Base-by-base conservation (phyloP, 2,888 invertebrate genomes). In the Rhodophaea formosa region DNA sequence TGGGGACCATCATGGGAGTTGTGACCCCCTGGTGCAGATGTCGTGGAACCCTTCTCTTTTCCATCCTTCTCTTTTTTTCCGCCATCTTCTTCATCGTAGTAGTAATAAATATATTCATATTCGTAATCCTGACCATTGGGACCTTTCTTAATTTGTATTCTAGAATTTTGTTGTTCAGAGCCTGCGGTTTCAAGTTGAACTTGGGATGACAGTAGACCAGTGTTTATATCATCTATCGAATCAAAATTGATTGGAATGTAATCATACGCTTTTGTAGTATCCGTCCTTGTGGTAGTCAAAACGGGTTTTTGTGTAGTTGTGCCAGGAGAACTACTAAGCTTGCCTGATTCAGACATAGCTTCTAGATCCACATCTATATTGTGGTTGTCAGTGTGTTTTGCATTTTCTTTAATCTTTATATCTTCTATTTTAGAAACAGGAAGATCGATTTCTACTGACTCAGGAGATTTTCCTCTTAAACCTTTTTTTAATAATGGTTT, bases 51-150 rank as follows among this genome's bases (percentile, higher is more conserved):
- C 39, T 75, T 73, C 23, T 83, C 80, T 49, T 81, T 82, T 5
- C 66, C 67, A 46, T 81, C 79, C 30, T 74, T 74, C 10, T 83
- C 82, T 61, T 91, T 92, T 63, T 86, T 85, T 23, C 63, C 66
- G 52, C 94, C 94, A 16, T 95, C 96, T 3, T 96, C 96, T 65
- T 97, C 97, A 70, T 97, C 96, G 70, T 96, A 96, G 72, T 97
- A 97, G 76, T 97, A 97, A 75, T 97, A 97, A 29, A 97, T 96
- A 76, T 97, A 97, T 79, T 97, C 97, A 75, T 97, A 97, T 80
- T 97, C 97, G 75, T 97, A 97, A 75, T 97, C 97, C 80, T 97
- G 95, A 1, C 97, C 97, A 73, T 97, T 97, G 1, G 96, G 96
- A 12, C 96, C 97, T 75, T 97, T 97, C 74, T 97, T 96, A 35